A percentile compares a stretch with the other conserved stretches of the same genome.
Conservation (phyloP, 2,113 vertebrate species). For the Jaculus jaculus region DNA sequence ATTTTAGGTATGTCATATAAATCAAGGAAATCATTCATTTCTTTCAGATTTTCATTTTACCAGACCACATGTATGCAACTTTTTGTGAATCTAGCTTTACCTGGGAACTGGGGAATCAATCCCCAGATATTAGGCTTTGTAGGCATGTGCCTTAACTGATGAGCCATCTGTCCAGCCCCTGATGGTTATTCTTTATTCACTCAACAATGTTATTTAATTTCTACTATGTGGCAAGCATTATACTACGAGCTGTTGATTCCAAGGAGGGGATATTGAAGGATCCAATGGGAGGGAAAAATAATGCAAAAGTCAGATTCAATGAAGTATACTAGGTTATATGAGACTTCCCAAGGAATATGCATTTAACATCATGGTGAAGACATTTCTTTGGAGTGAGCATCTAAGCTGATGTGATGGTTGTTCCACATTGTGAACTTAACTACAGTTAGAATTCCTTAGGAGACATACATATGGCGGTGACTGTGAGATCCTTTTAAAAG, state of each 20-base stretch:
- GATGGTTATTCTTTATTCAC: not conserved
- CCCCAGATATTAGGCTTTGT: too few species aligned
- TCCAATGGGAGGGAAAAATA: not conserved
- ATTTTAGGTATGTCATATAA: too few species aligned
- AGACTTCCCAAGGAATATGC: not conserved
- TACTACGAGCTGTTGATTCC: not conserved
- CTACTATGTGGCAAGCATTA: not conserved
- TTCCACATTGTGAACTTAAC: not conserved
- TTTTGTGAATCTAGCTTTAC: too few species aligned
- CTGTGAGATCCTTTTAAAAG: not conserved
- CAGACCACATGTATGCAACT: too few species aligned
- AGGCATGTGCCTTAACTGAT: too few species aligned
- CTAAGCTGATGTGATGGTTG: not conserved
- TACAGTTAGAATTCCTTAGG: not conserved
- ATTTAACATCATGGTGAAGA: not conserved
- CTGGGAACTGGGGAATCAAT: too few species aligned
- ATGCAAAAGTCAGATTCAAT: not conserved
- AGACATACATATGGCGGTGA: too few species aligned
- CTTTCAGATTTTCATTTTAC: too few species aligned
- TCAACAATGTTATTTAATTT: not conserved
- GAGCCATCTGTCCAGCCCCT: not conserved
- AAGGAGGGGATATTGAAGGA: not conserved
- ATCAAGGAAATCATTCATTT: too few species aligned
- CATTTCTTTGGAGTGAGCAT: not conserved
- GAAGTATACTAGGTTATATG: not conserved